phyloP scores from a whole-genome alignment of 1,140 invertebrate species.

The Leguminivora glycinivorella region DNA sequence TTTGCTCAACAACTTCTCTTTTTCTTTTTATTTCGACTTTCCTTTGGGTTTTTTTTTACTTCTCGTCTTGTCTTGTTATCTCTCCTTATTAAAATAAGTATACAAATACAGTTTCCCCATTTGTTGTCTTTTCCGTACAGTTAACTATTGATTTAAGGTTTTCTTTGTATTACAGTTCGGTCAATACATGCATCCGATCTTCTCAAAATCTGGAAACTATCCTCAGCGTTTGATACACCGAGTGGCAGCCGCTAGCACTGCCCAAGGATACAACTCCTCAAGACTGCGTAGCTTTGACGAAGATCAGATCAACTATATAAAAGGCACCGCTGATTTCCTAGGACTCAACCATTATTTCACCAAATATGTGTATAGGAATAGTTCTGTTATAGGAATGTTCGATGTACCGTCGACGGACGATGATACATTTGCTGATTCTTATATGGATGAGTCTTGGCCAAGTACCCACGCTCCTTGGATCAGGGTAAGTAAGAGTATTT shows the following conservation, averaged over 20 bases:
- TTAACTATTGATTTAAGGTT: background rate
- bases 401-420: background rate
- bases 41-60: too few species aligned
- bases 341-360: constrained; percentile 64
- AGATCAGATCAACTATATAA: constrained; percentile 80
- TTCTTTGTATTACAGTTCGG: background rate
- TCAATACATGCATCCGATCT: constrained; percentile 64
- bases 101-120: too few species aligned
- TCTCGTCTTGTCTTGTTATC: too few species aligned
- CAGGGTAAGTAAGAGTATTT: background rate
- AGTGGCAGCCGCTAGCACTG: constrained; percentile 61
- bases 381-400: background rate
- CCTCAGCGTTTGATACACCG: constrained; percentile 71
- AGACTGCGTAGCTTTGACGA: constrained; percentile 67
- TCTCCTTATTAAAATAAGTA: too few species aligned
- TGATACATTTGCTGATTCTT: background rate
- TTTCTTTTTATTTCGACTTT: too few species aligned
- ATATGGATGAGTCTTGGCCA: background rate
- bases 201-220: constrained; percentile 78
- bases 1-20: too few species aligned
- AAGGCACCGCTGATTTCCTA: constrained; percentile 71
- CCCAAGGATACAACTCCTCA: constrained; percentile 65
- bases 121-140: too few species aligned
- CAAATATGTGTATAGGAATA: background rate
- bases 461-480: background rate